phyloP scores from a whole-genome alignment of 1,140 invertebrate genomes.

The Sarcophaga peregrina region DNA sequence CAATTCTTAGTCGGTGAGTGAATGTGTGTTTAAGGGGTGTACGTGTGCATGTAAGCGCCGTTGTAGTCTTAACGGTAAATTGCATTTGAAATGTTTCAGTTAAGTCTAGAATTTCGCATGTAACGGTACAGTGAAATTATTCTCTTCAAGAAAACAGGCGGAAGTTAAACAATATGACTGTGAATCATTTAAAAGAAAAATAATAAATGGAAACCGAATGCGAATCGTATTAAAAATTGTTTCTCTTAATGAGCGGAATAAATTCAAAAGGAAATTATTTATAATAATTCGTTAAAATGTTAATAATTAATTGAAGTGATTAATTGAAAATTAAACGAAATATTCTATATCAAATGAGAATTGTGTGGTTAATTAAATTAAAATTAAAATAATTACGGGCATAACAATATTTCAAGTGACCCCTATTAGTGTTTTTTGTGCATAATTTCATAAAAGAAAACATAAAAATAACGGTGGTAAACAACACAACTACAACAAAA shows the following conservation, averaged over 20 bases:
- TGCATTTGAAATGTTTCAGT: constrained; percentile 35
- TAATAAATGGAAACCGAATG: background rate
- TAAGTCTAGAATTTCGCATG: constrained; percentile 6
- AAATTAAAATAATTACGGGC: too few relatives aligned
- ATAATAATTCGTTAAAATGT: background rate
- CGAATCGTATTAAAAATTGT: background rate
- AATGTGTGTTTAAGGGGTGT: background rate
- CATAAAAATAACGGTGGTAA: too few relatives aligned
- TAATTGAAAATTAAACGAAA: background rate
- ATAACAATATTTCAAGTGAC: too few relatives aligned
- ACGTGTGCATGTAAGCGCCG: background rate
- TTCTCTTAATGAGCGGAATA: background rate
- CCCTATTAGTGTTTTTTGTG: too few relatives aligned
- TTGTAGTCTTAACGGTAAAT: constrained; percentile 37
- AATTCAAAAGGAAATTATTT: background rate
- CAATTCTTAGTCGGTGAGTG: background rate
- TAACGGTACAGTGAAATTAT: background rate
- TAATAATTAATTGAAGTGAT: background rate
- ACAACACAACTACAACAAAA: too few relatives aligned
- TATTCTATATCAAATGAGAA: background rate
- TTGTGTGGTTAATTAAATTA: too few relatives aligned
- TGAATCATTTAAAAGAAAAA: background rate
- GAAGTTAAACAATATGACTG: background rate
- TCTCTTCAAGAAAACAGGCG: background rate
- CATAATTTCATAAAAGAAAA: too few relatives aligned